phyloP scores from a whole-genome alignment of 2,113 vertebrate species.

The Scalopus aquaticus region DNA sequence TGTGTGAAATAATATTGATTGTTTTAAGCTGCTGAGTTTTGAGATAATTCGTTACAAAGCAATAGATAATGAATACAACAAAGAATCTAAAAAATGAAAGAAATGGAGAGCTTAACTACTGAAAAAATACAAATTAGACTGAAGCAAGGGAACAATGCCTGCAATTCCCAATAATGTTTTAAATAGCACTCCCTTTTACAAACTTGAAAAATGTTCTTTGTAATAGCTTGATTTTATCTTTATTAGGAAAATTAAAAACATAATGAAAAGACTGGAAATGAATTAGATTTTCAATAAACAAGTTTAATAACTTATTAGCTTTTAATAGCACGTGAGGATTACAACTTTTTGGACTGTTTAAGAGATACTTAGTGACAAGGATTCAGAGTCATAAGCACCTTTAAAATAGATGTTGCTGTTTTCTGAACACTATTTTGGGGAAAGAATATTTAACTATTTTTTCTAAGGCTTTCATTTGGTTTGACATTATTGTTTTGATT shows the following conservation, averaged over 20 bases:
- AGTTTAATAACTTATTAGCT: background rate
- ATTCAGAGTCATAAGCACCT: background rate
- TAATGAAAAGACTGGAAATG: background rate
- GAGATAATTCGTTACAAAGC: too few species aligned
- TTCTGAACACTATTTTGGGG: background rate
- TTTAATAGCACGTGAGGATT: background rate
- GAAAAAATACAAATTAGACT: background rate
- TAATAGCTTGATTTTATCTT: background rate
- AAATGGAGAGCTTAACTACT: background rate
- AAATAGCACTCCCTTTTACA: background rate
- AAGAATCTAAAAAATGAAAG: background rate
- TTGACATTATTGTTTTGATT: background rate
- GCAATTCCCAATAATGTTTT: background rate
- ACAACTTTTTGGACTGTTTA: background rate
- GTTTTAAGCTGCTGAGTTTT: too few species aligned
- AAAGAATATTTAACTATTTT: background rate
- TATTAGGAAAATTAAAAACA: conserved; percentile 31
- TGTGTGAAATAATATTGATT: background rate
- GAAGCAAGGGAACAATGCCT: background rate
- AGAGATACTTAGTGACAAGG: background rate
- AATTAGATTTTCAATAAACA: too few species aligned
- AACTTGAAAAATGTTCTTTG: background rate
- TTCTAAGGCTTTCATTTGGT: background rate
- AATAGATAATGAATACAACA: background rate
- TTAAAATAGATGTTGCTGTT: background rate